These are phyloP conservation scores for Alloscopus bannaensis DNA, from an alignment of 2,888 invertebrate species.

Conservation along the genomic window DNA sequence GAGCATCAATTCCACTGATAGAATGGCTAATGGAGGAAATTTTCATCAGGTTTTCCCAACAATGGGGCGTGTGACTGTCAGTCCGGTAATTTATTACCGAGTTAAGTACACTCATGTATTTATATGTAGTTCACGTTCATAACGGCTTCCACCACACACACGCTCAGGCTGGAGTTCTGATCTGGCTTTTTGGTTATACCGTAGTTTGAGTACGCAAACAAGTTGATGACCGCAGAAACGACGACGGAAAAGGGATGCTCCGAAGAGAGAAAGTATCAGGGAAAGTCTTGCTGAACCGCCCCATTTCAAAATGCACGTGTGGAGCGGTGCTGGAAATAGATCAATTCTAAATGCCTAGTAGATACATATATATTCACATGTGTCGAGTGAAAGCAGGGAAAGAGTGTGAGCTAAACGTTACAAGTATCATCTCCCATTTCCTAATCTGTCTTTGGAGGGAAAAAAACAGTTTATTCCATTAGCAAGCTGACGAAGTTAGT, in stretches of 20 bases:
- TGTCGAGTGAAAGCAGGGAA: background rate
- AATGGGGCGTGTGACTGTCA: constrained; percentile 62
- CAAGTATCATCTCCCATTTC: constrained; percentile 19
- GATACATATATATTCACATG: background rate
- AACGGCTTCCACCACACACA: background rate
- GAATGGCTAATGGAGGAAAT: constrained; percentile 64
- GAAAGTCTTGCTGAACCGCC: background rate
- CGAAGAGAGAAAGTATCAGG: background rate
- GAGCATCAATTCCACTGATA: constrained; percentile 57
- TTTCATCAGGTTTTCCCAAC: constrained; percentile 64
- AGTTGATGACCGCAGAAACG: constrained; percentile 45
- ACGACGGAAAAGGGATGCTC: constrained; percentile 3
- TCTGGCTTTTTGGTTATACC: no score
- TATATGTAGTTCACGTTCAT: constrained; percentile 52
- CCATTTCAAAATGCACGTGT: no score
- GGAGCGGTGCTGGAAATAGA: background rate
- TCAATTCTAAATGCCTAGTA: background rate
- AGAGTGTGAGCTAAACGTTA: background rate
- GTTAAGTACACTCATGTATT: constrained; percentile 59
- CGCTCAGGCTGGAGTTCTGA: no score
- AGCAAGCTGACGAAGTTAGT: constrained; percentile 37
- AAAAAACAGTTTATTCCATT: constrained; percentile 46
- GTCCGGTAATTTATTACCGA: constrained; percentile 58
- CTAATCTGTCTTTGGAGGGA: constrained; percentile 6
- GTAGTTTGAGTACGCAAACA: constrained; percentile 53